These are phyloP conservation scores for Carduelis carduelis DNA, from an alignment of 2,797 vertebrate species.

Conservation along the genomic window DNA sequence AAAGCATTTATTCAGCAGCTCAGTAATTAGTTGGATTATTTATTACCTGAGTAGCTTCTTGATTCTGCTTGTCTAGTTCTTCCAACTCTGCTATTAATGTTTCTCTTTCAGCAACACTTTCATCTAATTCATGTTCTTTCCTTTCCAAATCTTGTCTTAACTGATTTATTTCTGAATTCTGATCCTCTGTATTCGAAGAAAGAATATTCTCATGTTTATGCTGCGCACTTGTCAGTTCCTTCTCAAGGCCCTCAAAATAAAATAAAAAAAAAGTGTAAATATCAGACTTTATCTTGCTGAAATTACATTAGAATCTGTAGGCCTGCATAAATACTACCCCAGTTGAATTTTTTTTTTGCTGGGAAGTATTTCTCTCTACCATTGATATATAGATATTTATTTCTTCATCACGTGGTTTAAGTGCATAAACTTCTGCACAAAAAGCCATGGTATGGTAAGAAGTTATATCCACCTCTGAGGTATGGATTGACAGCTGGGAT, in stretches of 20 bases:
- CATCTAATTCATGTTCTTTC: slow-evolving; percentile 78
- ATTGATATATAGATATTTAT: background rate
- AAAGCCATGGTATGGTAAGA: background rate
- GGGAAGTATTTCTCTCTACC: background rate
- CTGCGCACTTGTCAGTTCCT: slow-evolving; percentile 66
- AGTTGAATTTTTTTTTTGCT: background rate
- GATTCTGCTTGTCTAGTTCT: slow-evolving; percentile 93
- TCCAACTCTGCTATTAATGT: slow-evolving; percentile 85
- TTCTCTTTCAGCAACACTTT: slow-evolving; percentile 82
- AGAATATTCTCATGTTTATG: slow-evolving; percentile 48
- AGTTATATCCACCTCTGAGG: background rate
- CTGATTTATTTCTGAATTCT: slow-evolving; percentile 69
- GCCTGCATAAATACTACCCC: background rate
- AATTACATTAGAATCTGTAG: background rate
- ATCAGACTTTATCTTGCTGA: background rate
- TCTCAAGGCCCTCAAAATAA: slow-evolving; percentile 70
- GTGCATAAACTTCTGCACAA: background rate
- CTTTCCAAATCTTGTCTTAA: slow-evolving; percentile 81
- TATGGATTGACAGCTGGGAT: background rate
- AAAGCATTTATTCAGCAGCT: background rate
- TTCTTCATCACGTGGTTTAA: background rate
- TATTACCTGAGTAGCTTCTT: slow-evolving; percentile 92
- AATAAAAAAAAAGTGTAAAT: background rate
- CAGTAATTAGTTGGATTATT: background rate
- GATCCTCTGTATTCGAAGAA: slow-evolving; percentile 12